Percentiles rank a stretch among this genome's conserved stretches.
These are phyloP conservation scores for Chaetops frenatus DNA, from an alignment of 2,113 vertebrate species.

Conservation along the genomic window DNA sequence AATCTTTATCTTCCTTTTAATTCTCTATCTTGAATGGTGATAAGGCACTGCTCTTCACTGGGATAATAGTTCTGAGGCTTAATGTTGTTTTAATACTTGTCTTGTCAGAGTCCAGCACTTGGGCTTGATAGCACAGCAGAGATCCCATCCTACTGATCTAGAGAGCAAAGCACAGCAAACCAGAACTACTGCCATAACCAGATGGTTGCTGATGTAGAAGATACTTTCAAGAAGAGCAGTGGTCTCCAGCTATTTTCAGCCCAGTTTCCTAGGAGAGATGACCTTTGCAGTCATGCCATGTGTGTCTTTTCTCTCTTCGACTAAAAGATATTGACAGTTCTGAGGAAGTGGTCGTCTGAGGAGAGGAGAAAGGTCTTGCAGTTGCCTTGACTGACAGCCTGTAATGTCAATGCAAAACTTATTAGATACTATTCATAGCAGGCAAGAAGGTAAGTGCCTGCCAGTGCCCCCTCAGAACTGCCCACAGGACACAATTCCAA, in stretches of 20 bases:
- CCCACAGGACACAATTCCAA: neutral
- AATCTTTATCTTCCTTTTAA: neutral
- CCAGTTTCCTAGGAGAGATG: neutral
- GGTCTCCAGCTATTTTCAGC: neutral
- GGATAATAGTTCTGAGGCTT: neutral
- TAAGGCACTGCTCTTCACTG: neutral
- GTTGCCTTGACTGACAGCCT: neutral
- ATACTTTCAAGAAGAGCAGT: neutral
- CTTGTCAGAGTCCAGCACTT: neutral
- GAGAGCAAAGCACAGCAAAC: neutral
- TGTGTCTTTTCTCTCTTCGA: neutral
- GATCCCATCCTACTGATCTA: neutral
- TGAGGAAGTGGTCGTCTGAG: neutral
- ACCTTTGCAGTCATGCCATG: neutral
- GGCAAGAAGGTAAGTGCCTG: neutral
- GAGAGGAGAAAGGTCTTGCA: neutral
- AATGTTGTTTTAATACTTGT: neutral
- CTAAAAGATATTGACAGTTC: neutral
- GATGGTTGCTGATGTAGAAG: neutral
- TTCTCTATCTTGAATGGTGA: neutral
- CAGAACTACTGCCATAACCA: neutral
- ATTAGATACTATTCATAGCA: neutral
- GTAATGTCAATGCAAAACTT: neutral
- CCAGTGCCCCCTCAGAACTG: neutral
- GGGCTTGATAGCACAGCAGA: neutral